Conservation (phyloP, 2,113 vertebrate genomes). For the Erythrocercus mccallii region DNA sequence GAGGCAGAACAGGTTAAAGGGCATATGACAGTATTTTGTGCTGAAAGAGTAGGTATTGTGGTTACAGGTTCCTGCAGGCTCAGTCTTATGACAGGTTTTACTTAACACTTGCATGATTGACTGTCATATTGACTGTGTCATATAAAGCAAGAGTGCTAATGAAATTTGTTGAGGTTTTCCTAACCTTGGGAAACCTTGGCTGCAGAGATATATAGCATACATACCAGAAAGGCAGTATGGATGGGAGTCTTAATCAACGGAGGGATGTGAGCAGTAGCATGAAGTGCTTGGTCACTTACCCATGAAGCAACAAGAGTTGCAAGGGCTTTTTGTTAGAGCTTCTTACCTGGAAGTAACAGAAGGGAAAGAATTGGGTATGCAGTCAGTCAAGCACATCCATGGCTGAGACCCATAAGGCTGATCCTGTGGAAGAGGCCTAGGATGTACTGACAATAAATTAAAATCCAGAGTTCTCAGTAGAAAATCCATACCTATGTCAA, state of each 20-base stretch:
- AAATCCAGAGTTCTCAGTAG: not conserved
- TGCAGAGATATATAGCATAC: not conserved
- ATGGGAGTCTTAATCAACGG: not conserved
- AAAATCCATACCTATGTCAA: not conserved
- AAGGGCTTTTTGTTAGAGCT: not conserved
- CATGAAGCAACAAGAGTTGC: not conserved
- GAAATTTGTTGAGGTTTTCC: not conserved
- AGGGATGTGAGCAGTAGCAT: not conserved
- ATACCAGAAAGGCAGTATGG: not conserved
- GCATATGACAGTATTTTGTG: not conserved
- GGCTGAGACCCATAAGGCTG: not conserved
- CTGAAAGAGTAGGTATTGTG: not conserved
- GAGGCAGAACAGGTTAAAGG: not conserved
- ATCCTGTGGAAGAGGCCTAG: not conserved
- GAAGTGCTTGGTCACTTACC: not conserved
- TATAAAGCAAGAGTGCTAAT: not conserved
- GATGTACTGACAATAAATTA: not conserved
- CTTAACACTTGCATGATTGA: not conserved
- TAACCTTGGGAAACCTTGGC: not conserved
- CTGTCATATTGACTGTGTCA: too few species aligned
- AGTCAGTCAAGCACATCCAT: not conserved
- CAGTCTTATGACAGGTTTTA: not conserved
- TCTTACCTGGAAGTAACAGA: not conserved
- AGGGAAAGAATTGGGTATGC: not conserved
- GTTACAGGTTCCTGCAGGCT: not conserved